Conservation (phyloP, 2,797 vertebrate genomes). For the Psittacula echo region DNA sequence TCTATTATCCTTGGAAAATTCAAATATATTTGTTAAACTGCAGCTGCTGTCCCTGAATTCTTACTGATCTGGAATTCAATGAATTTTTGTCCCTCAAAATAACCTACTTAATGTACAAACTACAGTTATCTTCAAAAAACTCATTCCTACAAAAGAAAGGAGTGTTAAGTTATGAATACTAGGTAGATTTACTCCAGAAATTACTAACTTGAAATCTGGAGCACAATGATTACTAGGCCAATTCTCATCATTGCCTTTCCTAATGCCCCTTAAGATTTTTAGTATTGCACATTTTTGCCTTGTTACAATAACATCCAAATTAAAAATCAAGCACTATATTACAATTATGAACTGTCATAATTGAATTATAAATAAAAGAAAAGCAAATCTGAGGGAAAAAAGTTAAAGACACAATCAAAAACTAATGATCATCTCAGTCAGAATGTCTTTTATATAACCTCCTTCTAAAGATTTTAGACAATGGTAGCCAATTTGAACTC, state of each 20-base stretch:
- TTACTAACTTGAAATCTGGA: neutral
- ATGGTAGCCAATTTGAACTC: neutral
- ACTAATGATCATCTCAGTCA: neutral
- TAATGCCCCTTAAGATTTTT: neutral
- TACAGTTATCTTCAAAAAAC: neutral
- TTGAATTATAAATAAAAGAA: neutral
- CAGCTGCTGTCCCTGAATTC: neutral
- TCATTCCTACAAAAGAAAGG: neutral
- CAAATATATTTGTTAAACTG: slow-evolving; percentile 26
- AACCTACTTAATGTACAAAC: neutral
- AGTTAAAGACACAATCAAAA: neutral
- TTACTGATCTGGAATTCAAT: neutral
- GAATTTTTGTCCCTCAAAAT: neutral
- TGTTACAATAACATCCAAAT: neutral
- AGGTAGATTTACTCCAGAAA: neutral
- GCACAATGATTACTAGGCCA: neutral
- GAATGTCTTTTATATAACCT: neutral
- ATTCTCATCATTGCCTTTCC: neutral
- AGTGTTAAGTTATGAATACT: neutral
- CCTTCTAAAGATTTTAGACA: neutral
- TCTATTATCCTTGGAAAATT: slow-evolving; percentile 42
- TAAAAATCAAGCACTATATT: neutral
- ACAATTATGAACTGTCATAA: neutral
- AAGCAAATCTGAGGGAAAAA: neutral
- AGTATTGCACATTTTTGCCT: neutral